Evolutionary conservation across 2,888 invertebrate genomes (phyloP), one percentile per base, ranked within the genome.

Genomic region (Oscheius myriophilus): DNA sequence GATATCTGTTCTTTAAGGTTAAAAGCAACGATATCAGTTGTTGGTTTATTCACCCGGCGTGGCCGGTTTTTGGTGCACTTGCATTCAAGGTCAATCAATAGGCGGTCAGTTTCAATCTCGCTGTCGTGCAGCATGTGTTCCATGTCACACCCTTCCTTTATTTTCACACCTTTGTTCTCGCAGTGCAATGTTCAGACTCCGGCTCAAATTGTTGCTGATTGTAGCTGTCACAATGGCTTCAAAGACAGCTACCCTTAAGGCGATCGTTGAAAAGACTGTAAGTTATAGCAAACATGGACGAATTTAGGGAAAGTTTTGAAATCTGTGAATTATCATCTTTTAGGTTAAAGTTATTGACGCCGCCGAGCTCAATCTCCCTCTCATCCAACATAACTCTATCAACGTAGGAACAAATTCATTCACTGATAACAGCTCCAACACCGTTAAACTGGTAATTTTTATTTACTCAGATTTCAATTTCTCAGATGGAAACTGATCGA

Each of bases 41-140:
- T 33, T 33, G 33, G 9, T 33, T 33, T 33, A 33, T 3, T 33
- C 9, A 3, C 33, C 3, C 33, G 4, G 33, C 33, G 33, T 33
- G 33, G 3, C 33, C 33, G 33, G 33, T 33, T 33, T 33, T 33
- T 9, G 33, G 26, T 33, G 26, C 26, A 12, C 54, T 54, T 18
- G n/a, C 41, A 43, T 43, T 25, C 58, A 58, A 58, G 58, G 58
- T 58, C 58, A 58, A 58, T 58, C 58, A 25, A 58, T 58, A 21
- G 33, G 33, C 9, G 33, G 33, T 33, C 33, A 33, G 33, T 33
- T 33, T 33, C 33, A 33, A 33, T 33, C 33, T 58, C 1, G 14
- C 58, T 11, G 12, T 39, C 33, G 39, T 55, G 26, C 39, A n/a
- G 39, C n/a, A 4, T 39, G 41, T 39, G 49, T 18, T 49, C 21